A percentile compares a stretch with the other conserved stretches of the same genome.
phyloP scores from a whole-genome alignment of 1,140 invertebrate genomes.

The Conopomorpha cramerella region DNA sequence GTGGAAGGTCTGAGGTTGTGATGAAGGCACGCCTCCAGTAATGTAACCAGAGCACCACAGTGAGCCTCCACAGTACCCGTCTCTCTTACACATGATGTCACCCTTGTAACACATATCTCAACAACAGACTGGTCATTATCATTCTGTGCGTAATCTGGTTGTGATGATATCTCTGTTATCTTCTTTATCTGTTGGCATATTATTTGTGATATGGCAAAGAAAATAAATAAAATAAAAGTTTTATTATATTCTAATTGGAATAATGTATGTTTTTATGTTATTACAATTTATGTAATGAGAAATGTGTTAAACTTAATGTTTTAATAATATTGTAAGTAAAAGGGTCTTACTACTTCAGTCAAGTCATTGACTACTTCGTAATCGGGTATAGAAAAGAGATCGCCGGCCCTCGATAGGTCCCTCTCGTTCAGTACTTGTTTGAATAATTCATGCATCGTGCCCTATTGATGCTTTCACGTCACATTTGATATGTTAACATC shows the following conservation, averaged over 20 bases:
- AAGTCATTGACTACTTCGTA: constrained; percentile 84
- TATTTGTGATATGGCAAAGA: too few species aligned
- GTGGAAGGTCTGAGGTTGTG: constrained; percentile 80
- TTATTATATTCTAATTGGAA: too few species aligned
- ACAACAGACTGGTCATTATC: constrained; percentile 93
- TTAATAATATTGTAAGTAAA: background rate
- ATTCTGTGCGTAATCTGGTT: constrained; percentile 80
- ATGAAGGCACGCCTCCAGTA: constrained; percentile 85
- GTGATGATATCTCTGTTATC: constrained; percentile 80
- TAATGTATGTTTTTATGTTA: background rate
- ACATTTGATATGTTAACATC: too few species aligned
- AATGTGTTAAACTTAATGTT: background rate
- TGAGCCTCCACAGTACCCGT: constrained; percentile 86
- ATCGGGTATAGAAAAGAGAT: constrained; percentile 87
- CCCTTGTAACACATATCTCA: constrained; percentile 88
- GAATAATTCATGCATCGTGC: constrained; percentile 92
- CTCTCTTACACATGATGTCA: constrained; percentile 88
- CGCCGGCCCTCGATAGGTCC: constrained; percentile 88
- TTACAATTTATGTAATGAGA: background rate
- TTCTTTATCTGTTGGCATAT: constrained; percentile 63
- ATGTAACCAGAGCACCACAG: constrained; percentile 76
- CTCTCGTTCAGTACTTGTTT: constrained; percentile 83
- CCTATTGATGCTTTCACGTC: too few species aligned
- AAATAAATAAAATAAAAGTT: too few species aligned
- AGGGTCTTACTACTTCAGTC: constrained; percentile 73